Evolutionary conservation across 2,888 invertebrate species (phyloP).

Genomic region (Ectemnius continuus): DNA sequence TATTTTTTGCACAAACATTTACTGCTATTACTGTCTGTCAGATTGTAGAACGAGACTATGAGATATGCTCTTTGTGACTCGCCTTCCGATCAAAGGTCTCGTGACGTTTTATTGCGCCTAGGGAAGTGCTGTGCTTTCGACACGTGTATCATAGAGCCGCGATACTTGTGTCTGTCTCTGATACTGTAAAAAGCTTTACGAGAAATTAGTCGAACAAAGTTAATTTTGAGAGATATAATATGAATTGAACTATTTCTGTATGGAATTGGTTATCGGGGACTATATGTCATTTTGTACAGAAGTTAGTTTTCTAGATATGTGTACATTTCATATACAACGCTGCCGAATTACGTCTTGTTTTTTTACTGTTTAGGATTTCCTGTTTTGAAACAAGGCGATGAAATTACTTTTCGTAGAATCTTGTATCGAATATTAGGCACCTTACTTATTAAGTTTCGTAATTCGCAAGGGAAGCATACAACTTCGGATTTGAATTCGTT

Average conservation of each 20-base stretch:
- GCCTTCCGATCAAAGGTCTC: no score
- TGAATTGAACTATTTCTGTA: not conserved
- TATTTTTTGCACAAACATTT: no score
- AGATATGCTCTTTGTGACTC: no score
- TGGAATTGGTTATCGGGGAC: not conserved
- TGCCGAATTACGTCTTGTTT: not conserved
- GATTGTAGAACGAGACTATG: no score
- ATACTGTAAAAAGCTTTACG: no score
- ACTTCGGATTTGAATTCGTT: no score
- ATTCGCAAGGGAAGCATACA: not conserved
- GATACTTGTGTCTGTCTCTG: no score
- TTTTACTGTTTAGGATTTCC: conserved; percentile 14
- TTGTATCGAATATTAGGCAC: conserved; percentile 26
- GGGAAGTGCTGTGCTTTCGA: no score
- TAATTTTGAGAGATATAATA: not conserved
- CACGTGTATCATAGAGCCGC: no score
- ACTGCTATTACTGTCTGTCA: no score
- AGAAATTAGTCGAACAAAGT: no score
- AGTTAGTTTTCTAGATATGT: conserved; percentile 1
- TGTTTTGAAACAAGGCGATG: conserved; percentile 30
- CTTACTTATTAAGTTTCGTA: conserved; percentile 30
- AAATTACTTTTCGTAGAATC: conserved; percentile 34
- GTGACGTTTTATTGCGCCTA: no score
- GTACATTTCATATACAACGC: not conserved
- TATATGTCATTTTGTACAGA: not conserved